phyloP scores from a whole-genome alignment of 2,113 vertebrate genomes.

The Calyptommatus sinebrachiatus region DNA sequence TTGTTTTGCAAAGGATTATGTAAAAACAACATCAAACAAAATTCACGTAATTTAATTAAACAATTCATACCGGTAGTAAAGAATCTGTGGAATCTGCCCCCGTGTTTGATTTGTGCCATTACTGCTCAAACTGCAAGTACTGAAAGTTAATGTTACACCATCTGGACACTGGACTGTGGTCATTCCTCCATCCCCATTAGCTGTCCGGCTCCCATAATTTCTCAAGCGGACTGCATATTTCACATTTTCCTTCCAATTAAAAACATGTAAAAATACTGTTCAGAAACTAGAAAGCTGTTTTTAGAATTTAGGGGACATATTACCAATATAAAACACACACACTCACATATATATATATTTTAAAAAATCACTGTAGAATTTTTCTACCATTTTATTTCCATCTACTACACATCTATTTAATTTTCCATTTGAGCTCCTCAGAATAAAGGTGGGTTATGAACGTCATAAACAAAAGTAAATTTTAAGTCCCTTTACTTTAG shows the following conservation, averaged over 20 bases:
- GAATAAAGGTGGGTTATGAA: too few relatives aligned
- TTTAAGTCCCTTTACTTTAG: neutral
- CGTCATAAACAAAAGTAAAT: too few relatives aligned
- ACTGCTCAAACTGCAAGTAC: constrained; percentile 95
- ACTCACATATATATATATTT: too few relatives aligned
- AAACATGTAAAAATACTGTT: neutral
- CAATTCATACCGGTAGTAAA: constrained; percentile 89
- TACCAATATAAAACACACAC: neutral
- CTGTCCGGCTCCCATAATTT: constrained; percentile 97
- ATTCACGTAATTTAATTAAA: neutral
- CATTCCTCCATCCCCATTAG: constrained; percentile 97
- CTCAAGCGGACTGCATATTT: constrained; percentile 95
- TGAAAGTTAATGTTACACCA: constrained; percentile 92
- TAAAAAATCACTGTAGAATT: neutral
- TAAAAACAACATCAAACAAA: neutral
- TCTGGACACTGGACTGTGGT: constrained; percentile 96
- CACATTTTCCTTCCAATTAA: constrained; percentile 84
- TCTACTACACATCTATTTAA: neutral
- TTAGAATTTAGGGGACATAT: too few relatives aligned
- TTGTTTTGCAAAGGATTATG: neutral
- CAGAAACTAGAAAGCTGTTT: too few relatives aligned
- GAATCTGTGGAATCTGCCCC: constrained; percentile 95
- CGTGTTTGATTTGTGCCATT: constrained; percentile 98
- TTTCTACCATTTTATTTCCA: neutral
- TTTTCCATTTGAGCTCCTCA: neutral